Evolutionary conservation across 1,140 invertebrate genomes (phyloP).

Genomic region (Acromyrmex heyeri): DNA sequence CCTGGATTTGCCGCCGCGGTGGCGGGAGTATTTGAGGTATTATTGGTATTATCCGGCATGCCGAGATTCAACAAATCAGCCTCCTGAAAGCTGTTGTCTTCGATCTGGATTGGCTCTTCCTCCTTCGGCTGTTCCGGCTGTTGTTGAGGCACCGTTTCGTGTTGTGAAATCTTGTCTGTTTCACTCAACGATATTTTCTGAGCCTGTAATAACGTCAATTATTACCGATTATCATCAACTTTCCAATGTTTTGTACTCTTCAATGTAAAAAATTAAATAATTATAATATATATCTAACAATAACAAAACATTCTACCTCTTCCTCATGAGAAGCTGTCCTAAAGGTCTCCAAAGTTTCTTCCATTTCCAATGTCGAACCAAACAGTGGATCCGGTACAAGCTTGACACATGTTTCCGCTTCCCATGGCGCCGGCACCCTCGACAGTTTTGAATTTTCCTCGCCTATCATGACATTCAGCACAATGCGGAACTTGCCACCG

Average conservation of each 20-base stretch:
- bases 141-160: conserved; percentile 62
- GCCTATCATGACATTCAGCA: conserved; percentile 91
- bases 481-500: conserved; percentile 91
- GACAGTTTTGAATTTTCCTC: conserved; percentile 89
- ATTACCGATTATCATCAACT: not conserved
- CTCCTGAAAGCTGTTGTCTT: conserved; percentile 78
- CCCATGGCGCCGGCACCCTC: conserved; percentile 91
- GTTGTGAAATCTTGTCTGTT: not conserved
- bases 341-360: conserved; percentile 94
- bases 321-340: conserved; percentile 80
- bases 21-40: conserved; percentile 58
- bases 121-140: conserved; percentile 45
- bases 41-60: conserved; percentile 69
- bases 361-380: conserved; percentile 93
- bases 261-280: not conserved
- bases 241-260: not conserved
- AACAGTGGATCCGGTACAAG: conserved; percentile 90
- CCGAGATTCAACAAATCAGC: conserved; percentile 86
- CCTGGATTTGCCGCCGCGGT: conserved; percentile 66
- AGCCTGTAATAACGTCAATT: conserved; percentile 38
- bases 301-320: conserved; percentile 63
- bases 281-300: not conserved
- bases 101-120: conserved; percentile 23
- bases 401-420: conserved; percentile 86
- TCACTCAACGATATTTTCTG: conserved; percentile 33